phyloP scores from a whole-genome alignment of 2,888 invertebrate species.

The Cosmia trapezina region DNA sequence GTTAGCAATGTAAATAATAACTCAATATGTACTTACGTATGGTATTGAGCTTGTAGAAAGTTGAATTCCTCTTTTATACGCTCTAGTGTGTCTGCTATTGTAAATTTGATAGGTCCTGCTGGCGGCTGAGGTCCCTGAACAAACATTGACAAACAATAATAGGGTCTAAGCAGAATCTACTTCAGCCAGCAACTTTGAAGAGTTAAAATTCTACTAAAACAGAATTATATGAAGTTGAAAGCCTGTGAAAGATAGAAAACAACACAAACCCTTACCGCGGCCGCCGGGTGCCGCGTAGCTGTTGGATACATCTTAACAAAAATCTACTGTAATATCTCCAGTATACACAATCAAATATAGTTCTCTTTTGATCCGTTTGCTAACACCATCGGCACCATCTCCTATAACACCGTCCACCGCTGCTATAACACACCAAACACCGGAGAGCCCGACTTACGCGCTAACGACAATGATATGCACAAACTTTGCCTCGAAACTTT shows the following conservation, averaged over 20 bases:
- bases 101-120: slow-evolving; percentile 97
- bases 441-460: slow-evolving; percentile 81
- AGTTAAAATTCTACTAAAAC: slow-evolving; percentile 1
- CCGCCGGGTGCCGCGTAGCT: slow-evolving; percentile 94
- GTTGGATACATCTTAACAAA: slow-evolving; percentile 92
- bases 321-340: slow-evolving; percentile 63
- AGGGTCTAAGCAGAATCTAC: slow-evolving; percentile 45
- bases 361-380: slow-evolving; percentile 81
- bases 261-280: slow-evolving; percentile 92
- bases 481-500: slow-evolving; percentile 88
- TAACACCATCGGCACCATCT: slow-evolving; percentile 83
- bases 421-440: slow-evolving; percentile 86
- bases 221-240: slow-evolving; percentile 22
- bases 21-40: slow-evolving; percentile 93
- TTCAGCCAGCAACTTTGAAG: slow-evolving; percentile 43
- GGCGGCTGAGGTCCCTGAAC: slow-evolving; percentile 95
- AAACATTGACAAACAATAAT: slow-evolving; percentile 69
- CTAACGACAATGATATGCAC: slow-evolving; percentile 89
- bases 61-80: slow-evolving; percentile 99
- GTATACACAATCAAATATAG: slow-evolving; percentile 80
- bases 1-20: slow-evolving; percentile 42
- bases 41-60: slow-evolving; percentile 98
- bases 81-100: slow-evolving; percentile 97
- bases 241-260: slow-evolving; percentile 69
- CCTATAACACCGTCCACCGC: slow-evolving; percentile 75